Conservation (phyloP, 2,888 invertebrate genomes). For the Aphodius granarius region DNA sequence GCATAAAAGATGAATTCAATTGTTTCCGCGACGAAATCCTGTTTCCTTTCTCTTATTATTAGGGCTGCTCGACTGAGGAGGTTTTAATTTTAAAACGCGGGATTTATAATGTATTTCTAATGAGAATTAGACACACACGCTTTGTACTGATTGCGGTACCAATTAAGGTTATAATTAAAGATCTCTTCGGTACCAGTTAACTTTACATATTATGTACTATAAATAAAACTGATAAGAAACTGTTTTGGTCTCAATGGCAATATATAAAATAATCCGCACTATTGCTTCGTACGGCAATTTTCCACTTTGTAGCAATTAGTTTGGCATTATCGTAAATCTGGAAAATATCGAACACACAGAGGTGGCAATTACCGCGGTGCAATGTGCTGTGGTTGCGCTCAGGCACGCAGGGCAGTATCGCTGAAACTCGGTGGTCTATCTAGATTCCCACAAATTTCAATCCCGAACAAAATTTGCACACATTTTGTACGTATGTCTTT, state of each 20-base stretch:
- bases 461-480: too few species aligned
- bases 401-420: too few species aligned
- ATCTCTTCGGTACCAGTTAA: too few species aligned
- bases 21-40: neutral
- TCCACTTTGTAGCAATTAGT: neutral
- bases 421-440: too few species aligned
- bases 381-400: too few species aligned
- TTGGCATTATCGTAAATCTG: neutral
- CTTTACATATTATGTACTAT: too few species aligned
- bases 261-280: neutral
- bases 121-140: too few species aligned
- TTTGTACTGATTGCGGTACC: too few species aligned
- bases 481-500: too few species aligned
- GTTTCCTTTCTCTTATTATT: neutral
- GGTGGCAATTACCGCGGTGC: too few species aligned
- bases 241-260: neutral
- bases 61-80: neutral
- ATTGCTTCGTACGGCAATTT: neutral
- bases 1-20: neutral
- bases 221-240: neutral
- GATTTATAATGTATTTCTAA: neutral
- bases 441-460: too few species aligned
- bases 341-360: neutral
- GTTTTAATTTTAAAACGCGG: neutral
- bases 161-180: too few species aligned